Conservation (phyloP, 2,888 invertebrate genomes). For the Harpalus rufipes region DNA sequence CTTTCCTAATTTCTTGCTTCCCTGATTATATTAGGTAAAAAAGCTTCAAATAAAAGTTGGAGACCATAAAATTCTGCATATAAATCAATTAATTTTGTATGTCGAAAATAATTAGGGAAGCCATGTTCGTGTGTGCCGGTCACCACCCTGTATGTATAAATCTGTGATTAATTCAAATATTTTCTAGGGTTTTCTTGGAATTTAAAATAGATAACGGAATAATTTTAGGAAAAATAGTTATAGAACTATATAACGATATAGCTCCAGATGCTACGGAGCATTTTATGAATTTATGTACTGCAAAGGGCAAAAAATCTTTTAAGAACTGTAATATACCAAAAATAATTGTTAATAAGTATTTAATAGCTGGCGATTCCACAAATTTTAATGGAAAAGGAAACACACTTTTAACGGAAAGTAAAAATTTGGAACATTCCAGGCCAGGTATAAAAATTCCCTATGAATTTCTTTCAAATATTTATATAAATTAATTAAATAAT, state of each 20-base stretch:
- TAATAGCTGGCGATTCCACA: slow-evolving; percentile 80
- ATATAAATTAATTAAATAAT: no score
- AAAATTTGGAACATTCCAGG: slow-evolving; percentile 76
- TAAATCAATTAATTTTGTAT: no score
- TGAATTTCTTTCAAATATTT: no score
- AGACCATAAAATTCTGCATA: no score
- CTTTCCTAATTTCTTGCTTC: no score
- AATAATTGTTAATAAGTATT: slow-evolving; percentile 77
- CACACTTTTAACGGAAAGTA: slow-evolving; percentile 77
- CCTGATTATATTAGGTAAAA: no score
- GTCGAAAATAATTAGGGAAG: no score
- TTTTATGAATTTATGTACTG: slow-evolving; percentile 75
- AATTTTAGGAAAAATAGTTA: slow-evolving; percentile 70
- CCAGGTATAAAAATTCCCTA: slow-evolving; percentile 72
- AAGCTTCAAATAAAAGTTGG: no score
- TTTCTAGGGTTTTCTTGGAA: slow-evolving; percentile 73
- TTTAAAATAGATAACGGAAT: slow-evolving; percentile 74
- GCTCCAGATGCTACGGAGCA: slow-evolving; percentile 76
- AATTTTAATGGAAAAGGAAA: slow-evolving; percentile 78
- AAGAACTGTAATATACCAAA: slow-evolving; percentile 76
- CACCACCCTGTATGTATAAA: no score
- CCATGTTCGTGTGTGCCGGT: no score
- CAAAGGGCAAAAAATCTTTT: slow-evolving; percentile 72
- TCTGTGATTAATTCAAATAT: not conserved
- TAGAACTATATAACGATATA: slow-evolving; percentile 75